Evolutionary conservation across 2,797 vertebrate species (phyloP), one percentile per base, ranked within the genome.

Genomic region (Sebastes paucispinis): DNA sequence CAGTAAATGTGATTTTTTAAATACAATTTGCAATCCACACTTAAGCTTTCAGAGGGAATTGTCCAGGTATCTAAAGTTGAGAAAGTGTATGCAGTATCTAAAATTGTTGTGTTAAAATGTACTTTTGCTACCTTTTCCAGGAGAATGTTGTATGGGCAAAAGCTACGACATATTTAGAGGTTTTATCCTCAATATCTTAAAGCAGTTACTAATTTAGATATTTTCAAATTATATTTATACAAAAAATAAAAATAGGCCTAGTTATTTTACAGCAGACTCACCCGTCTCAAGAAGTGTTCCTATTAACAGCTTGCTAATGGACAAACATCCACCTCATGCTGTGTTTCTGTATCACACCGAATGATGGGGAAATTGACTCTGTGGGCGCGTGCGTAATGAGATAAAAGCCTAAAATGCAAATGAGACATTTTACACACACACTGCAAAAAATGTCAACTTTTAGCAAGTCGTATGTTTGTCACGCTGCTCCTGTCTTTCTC

Each of bases 381-480:
- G 50, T 29, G 58, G 52, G 43, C 58, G 67, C 77, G 50, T 84
- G 84, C 65, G 70, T 79, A 68, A 77, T 73, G 72, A 73, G 67
- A 83, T 65, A 78, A 43, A 47, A 22, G 55, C 47, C 32, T 34
- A 11, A 71, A 60, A 76, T 55, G 70, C 59, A 84, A 87, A 83
- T 79, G 43, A 81, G 66, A 77, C 54, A 2, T 50, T 52, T 71
- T 12, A 57, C 12, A 16, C 27, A 34, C 64, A 75, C 70, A 70
- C 80, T 69, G 72, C 75, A 86, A 73, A 66, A 81, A 79, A 67
- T 71, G 25, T 9, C 39, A 34, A 13, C 34, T 64, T 39, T 43
- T 5, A 10, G 5, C 12, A 5, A 31, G 31, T 62, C 8, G 5
- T 29, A 6, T 10, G 58, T 50, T 69, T 69, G 14, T 66, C 54